A percentile compares a stretch with the other conserved stretches of the same genome.
These are phyloP conservation scores for Aurelia aurita complex sp. Pacific DNA, from an alignment of 30 jellyfish, hydroid and myxozoan genomes.

Conservation along the genomic window DNA sequence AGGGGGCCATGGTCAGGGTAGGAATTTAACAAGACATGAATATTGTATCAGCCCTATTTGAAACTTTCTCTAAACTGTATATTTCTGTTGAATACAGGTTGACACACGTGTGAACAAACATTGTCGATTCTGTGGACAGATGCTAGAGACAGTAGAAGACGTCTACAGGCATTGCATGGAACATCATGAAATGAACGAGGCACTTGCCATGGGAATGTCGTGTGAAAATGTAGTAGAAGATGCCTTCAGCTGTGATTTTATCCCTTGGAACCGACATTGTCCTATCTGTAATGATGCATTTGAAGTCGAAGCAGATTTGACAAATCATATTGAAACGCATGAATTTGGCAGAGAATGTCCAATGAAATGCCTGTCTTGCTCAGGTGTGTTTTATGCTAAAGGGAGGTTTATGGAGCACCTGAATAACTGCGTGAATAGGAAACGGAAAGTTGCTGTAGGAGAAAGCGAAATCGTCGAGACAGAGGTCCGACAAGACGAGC, in stretches of 20 bases:
- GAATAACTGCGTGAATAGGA: constrained; percentile 12
- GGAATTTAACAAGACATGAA: too few species aligned
- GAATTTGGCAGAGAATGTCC: neutral
- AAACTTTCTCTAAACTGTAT: too few species aligned
- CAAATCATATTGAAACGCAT: constrained; percentile 4
- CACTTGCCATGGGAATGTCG: neutral
- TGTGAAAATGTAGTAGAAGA: neutral
- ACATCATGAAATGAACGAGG: constrained; percentile 6
- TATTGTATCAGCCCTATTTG: too few species aligned
- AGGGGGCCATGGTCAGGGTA: too few species aligned
- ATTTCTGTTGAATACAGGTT: neutral
- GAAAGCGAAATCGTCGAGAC: neutral
- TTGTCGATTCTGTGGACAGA: constrained; percentile 25
- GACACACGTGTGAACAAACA: constrained; percentile 23
- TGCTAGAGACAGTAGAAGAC: constrained; percentile 29
- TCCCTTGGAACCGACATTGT: constrained; percentile 2
- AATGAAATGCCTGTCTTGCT: constrained; percentile 4
- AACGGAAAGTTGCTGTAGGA: neutral
- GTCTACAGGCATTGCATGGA: constrained; percentile 11
- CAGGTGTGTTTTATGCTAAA: constrained; percentile 3
- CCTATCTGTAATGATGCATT: constrained; percentile 10
- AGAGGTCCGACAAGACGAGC: neutral
- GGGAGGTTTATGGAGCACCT: constrained; percentile 5
- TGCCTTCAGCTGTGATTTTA: neutral
- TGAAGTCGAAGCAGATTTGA: constrained; percentile 17